Evolutionary conservation across 1,140 invertebrate species (phyloP), one percentile per base, ranked within the genome.

Genomic region (Adoxophyes honmai): DNA sequence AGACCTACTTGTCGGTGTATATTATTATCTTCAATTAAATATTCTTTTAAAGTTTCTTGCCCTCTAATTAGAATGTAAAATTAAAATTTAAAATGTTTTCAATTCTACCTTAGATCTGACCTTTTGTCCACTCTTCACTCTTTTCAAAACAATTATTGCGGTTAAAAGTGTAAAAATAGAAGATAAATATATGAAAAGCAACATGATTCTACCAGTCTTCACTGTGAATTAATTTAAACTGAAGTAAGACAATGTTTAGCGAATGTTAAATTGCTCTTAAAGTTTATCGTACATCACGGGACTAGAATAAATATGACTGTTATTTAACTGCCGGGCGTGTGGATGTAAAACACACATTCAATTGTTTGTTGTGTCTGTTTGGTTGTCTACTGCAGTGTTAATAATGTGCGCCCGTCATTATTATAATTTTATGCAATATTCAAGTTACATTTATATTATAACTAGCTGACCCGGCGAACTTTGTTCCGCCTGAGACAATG

Each of bases 111-210:
- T 48, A 28, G 42, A 13, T 48, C n/a, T 48, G 28, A 48, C 18
- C 18, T 75, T 28, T 34, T 66, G 64, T 44, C 59, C 36, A 15
- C 34, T 39, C 57, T 64, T 75, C 44, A 68, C 52, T 56, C 58
- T 75, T 55, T 73, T 79, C 57, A 73, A 58, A 33, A 77, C 73
- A 34, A 79, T 56, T 38, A 73, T 68, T 18, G 68, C 70, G 6
- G 64, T 66, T 18, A 79, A 57, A 11, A 79, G 62, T 14, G 77
- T 44, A 52, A 75, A 79, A 35, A 70, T 70, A 0, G 77, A 79
- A 35, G 66, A 77, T 38, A 79, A 63, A 44, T 79, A 79, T 8
- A 68, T 52, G 52, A 62, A 79, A 55, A 70, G 66, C n/a, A 76
- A 56, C 74, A 77, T 76, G 11, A 37, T 37, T 13, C 16, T 16